These are phyloP conservation scores for Trichopria drosophilae DNA, from an alignment of 2,888 invertebrate genomes.

Conservation along the genomic window DNA sequence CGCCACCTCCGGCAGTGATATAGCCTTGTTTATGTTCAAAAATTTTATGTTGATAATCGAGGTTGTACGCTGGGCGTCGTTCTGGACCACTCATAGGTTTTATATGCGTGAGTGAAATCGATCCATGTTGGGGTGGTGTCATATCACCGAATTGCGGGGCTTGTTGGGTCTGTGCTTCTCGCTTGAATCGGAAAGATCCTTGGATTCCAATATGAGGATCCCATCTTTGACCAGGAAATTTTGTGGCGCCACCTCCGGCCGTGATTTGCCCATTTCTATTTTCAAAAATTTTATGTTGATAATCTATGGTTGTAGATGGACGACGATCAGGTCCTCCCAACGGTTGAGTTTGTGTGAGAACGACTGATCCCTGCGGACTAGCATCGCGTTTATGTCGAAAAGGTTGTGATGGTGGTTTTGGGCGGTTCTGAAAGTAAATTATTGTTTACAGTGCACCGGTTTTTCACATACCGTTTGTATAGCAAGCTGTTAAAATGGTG, in stretches of 20 bases:
- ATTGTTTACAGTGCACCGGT: no score
- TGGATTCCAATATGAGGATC: constrained; percentile 25
- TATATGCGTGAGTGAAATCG: not conserved
- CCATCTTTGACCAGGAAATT: constrained; percentile 26
- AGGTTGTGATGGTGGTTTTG: no score
- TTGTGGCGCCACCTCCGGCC: constrained; percentile 25
- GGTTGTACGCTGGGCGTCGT: constrained; percentile 7
- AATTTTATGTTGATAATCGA: constrained; percentile 18
- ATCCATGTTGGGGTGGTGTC: constrained; percentile 18
- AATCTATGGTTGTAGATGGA: constrained; percentile 30
- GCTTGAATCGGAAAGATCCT: constrained; percentile 19
- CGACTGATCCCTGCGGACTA: constrained; percentile 17
- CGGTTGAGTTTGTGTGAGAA: constrained; percentile 21
- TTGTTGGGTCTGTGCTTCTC: constrained; percentile 13
- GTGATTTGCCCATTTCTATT: constrained; percentile 23
- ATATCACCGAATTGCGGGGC: no score
- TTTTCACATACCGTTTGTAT: no score
- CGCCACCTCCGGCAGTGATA: not conserved
- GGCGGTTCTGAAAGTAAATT: no score
- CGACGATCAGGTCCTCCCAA: no score
- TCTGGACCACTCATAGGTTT: constrained; percentile 15
- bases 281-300: constrained; percentile 25
- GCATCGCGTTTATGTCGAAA: constrained; percentile 20
- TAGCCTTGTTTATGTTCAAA: no score
- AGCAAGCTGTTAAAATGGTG: no score